A percentile compares a stretch with the other conserved stretches of the same genome.
These are phyloP conservation scores for Silurus lanzhouensis DNA, from an alignment of 2,797 vertebrate species.

Conservation along the genomic window DNA sequence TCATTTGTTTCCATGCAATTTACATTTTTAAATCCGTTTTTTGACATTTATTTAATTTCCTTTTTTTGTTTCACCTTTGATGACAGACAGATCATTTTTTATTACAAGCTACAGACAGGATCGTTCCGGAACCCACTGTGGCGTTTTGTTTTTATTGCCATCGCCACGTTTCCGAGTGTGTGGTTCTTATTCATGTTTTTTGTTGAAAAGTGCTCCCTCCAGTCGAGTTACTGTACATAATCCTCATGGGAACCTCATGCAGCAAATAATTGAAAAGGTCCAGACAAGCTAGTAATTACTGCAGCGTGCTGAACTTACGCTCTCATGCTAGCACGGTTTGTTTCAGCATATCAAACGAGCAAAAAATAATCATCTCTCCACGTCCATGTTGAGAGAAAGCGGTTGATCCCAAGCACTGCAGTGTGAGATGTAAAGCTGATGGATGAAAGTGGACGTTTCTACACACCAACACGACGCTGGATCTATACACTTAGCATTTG, in stretches of 20 bases:
- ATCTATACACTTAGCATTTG: not conserved
- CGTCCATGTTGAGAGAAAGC: not conserved
- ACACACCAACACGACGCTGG: not conserved
- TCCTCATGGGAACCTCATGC: constrained; percentile 41
- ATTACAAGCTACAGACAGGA: constrained; percentile 13
- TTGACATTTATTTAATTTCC: not conserved
- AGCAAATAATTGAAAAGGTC: constrained; percentile 55
- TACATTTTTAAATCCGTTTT: not conserved
- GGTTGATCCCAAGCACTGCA: not conserved
- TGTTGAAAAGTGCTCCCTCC: constrained; percentile 33
- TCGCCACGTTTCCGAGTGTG: constrained; percentile 5
- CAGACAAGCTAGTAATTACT: constrained; percentile 50
- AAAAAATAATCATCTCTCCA: not conserved
- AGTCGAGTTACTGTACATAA: constrained; percentile 41
- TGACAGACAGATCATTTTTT: not conserved
- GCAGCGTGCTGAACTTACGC: constrained; percentile 42
- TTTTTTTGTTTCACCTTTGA: not conserved
- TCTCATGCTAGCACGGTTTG: not conserved
- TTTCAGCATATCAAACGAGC: not conserved
- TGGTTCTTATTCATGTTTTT: constrained; percentile 26
- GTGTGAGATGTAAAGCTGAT: not conserved
- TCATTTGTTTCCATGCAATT: not conserved
- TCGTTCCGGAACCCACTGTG: constrained; percentile 2
- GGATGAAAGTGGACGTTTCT: not conserved
- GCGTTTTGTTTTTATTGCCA: not conserved